Base-by-base conservation (phyloP, 2,888 invertebrate genomes). In the Morpho deidamia region DNA sequence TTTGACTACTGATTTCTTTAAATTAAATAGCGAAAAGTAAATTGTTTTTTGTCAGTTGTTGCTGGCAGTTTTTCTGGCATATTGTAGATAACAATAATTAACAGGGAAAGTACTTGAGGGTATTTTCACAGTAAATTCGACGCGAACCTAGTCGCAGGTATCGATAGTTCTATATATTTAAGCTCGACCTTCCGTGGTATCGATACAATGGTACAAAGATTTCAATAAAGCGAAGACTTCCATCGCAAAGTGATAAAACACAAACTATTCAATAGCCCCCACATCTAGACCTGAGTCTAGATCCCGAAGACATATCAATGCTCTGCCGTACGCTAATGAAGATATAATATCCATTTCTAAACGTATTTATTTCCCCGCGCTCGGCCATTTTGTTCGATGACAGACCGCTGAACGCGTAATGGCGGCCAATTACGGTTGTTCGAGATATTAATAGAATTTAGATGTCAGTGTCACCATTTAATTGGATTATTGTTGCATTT, bases 301-400 rank as follows among this genome's bases (percentile, higher is more conserved):
- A 23, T 45, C 82, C 76, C 40, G 48, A 72, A 64, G 88, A 88
- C 88, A 76, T 79, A 88, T 88, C 87, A 89, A 89, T 89, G 86
- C 83, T 71, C 76, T 71, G 69, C 76, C 66, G 74, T 73, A 78
- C 85, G 79, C 77, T 88, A 89, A 89, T 89, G 88, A 89, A 89
- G 88, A 88, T 88, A 88, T 88, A 89, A 89, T 89, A 89, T 89
- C 86, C 76, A 83, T 80, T 83, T 78, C 71, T 69, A 69, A 72
- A 74, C 76, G 81, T 81, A 83, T 84, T 85, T 83, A 86, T 86
- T 82, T 81, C 78, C 72, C 82, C 72, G 78, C 78, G 73, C 74
- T 72, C 76, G 66, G 77, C 79, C 79, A 83, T 83, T 81, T 84
- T 84, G 72, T 70, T 68, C 64, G 77, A 80, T 80, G 84, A 84